Evolutionary conservation across 2,797 vertebrate genomes (phyloP).

Genomic region (Anolis apletophallus): DNA sequence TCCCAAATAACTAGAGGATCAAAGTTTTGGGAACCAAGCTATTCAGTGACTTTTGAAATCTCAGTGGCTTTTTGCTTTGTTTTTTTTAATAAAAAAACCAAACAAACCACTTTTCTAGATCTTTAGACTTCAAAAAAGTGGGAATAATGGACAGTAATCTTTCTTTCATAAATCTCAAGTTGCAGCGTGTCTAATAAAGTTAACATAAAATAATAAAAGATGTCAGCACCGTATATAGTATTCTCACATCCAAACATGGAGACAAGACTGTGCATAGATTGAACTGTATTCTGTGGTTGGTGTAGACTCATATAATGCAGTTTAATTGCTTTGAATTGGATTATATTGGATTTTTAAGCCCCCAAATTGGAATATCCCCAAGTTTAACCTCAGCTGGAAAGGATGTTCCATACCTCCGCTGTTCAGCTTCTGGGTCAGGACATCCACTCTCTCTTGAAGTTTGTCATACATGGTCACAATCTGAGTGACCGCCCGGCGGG

Average conservation of each 20-base stretch:
- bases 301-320: too few relatives aligned
- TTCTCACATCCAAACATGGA: too few relatives aligned
- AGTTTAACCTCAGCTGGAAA: neutral
- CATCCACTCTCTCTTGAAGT: constrained; percentile 83
- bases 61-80: neutral
- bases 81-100: neutral
- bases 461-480: constrained; percentile 90
- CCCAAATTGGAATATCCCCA: neutral
- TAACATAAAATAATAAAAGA: neutral
- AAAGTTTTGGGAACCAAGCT: too few relatives aligned
- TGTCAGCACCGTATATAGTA: neutral
- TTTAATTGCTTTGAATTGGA: too few relatives aligned
- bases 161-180: neutral
- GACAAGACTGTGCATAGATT: neutral
- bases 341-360: neutral
- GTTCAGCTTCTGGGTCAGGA: constrained; percentile 78
- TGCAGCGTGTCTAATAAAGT: neutral
- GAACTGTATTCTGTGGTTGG: neutral
- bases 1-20: too few relatives aligned
- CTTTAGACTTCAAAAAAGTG: neutral
- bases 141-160: neutral
- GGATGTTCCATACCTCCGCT: constrained; percentile 76
- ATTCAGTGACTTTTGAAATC: neutral
- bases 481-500: constrained; percentile 87
- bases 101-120: neutral